These are phyloP conservation scores for Cavia porcellus DNA, from an alignment of 2,113 vertebrate genomes.

Conservation along the genomic window DNA sequence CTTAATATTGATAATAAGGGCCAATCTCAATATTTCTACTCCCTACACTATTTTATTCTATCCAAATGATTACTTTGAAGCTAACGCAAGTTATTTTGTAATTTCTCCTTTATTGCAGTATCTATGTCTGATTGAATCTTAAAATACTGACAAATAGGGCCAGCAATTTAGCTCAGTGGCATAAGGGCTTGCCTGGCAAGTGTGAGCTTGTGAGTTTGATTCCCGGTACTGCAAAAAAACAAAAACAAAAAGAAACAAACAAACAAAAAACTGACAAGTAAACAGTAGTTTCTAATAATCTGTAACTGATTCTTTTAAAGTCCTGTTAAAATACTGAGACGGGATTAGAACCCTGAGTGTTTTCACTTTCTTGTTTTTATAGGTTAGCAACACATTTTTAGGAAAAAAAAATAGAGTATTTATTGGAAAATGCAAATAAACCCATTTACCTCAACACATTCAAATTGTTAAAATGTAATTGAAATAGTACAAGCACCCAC, in stretches of 20 bases:
- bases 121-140: background rate
- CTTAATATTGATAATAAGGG: background rate
- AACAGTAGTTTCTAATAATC: background rate
- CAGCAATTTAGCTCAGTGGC: too few relatives aligned
- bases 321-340: background rate
- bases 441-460: background rate
- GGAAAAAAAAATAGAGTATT: background rate
- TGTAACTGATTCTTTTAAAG: background rate
- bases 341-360: background rate
- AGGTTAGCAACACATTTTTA: background rate
- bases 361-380: background rate
- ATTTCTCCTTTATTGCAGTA: background rate
- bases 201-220: too few relatives aligned
- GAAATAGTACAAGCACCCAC: background rate
- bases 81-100: background rate
- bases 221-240: too few relatives aligned
- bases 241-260: too few relatives aligned
- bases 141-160: background rate
- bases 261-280: too few relatives aligned
- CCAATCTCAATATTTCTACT: background rate
- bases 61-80: background rate
- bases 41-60: background rate
- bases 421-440: background rate
- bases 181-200: too few relatives aligned
- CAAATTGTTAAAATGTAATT: background rate